These are phyloP conservation scores for Deroplatys truncata DNA, from an alignment of 2,888 invertebrate genomes.

Conservation along the genomic window DNA sequence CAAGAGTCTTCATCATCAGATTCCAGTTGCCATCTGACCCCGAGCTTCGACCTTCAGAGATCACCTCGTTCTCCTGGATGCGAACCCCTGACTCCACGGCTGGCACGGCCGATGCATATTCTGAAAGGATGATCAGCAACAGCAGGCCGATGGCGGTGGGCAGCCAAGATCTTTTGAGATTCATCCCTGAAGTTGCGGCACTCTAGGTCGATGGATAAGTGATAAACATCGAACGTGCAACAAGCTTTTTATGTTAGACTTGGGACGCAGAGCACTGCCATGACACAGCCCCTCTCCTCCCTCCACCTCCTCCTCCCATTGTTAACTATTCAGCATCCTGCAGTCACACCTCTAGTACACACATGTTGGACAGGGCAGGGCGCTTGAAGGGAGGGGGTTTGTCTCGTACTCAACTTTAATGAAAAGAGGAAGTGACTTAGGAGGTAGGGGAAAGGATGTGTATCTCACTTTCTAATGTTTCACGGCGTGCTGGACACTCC, in stretches of 20 bases:
- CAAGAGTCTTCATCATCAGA: slow-evolving; percentile 24
- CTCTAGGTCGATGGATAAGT: not conserved
- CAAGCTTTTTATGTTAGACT: not conserved
- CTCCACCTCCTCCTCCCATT: not conserved
- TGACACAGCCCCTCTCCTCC: not conserved
- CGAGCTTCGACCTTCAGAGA: not conserved
- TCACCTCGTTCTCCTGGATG: not conserved
- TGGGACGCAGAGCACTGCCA: not conserved
- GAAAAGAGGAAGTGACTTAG: not conserved
- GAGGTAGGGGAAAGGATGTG: not conserved
- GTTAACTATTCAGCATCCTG: slow-evolving; percentile 5
- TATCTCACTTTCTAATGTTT: slow-evolving; percentile 15
- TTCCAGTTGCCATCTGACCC: slow-evolving; percentile 21
- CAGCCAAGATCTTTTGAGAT: not conserved
- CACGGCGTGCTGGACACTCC: not conserved
- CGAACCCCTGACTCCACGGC: not conserved
- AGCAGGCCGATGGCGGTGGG: not conserved
- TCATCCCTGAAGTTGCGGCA: not conserved
- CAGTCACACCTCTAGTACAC: slow-evolving; percentile 8
- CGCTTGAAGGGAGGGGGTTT: not conserved
- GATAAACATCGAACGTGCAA: not conserved
- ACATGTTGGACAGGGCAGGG: not conserved
- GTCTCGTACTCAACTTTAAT: not conserved
- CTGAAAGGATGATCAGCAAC: not conserved
- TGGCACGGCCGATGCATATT: not conserved